Base-by-base conservation (phyloP, 23 tunicate genomes). In the Halocynthia aurantium region DNA sequence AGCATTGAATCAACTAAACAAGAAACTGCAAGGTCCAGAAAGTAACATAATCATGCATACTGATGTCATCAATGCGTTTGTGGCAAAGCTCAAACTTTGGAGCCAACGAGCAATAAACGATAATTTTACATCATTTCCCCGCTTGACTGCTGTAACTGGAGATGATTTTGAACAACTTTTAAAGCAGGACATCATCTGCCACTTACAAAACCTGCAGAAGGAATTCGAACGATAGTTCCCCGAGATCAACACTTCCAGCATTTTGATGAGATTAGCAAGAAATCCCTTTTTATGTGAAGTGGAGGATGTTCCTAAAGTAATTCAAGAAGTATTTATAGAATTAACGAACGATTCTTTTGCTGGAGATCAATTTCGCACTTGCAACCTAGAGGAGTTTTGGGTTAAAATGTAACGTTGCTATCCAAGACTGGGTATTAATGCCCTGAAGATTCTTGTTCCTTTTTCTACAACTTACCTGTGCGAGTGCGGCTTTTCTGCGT, bases 401-500 rank as follows among this genome's bases (percentile, higher is more conserved):
- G 62, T 57, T 57, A 12, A 57, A 57, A 57, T 57, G 62, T 12
- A 57, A 57, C 62, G 62, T 57, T 57, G n/a, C n/a, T n/a, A n/a
- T n/a, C n/a, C n/a, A n/a, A n/a, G n/a, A n/a, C n/a, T n/a, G n/a
- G n/a, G n/a, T 64, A 64, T 64, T 64, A 8, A 64, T 7, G 78
- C 78, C 19, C 72, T 73, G 85, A 82, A 82, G 61, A 72, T 82
- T 82, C 72, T 82, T 57, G 85, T 73, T 82, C 80, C 80, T 7
- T 82, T 82, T 82, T 72, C 85, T 73, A 58, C 85, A 72, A 72
- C 85, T 73, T 82, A 82, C 72, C 73, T 72, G 22, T 73, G 85
- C 85, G 80, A 61, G 49, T 82, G 85, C 80, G 80, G 85, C 71
- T 82, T 82, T 62, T 73, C 85, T 73, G 85, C 85, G 8, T 73